These are phyloP conservation scores for Labeo rohita DNA, from an alignment of 2,113 vertebrate species.

Conservation along the genomic window DNA sequence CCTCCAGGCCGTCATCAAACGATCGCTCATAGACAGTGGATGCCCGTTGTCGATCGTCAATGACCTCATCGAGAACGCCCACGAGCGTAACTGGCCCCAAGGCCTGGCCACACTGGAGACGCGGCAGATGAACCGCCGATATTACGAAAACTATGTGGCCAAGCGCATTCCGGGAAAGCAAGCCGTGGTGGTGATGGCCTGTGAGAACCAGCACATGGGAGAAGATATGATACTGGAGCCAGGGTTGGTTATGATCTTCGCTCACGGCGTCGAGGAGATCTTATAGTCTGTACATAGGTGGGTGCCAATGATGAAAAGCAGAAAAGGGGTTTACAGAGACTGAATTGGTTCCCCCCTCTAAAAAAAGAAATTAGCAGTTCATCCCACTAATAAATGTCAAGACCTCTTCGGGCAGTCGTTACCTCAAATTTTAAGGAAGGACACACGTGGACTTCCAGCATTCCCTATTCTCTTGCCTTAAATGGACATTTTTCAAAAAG, in stretches of 20 bases:
- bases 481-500: slow-evolving; percentile 65
- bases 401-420: slow-evolving; percentile 43
- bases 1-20: slow-evolving; percentile 96
- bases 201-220: slow-evolving; percentile 98
- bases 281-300: slow-evolving; percentile 65
- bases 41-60: slow-evolving; percentile 94
- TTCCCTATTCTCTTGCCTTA: slow-evolving; percentile 71
- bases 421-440: slow-evolving; percentile 50
- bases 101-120: slow-evolving; percentile 96
- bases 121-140: slow-evolving; percentile 96
- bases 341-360: neutral
- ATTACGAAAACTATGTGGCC: slow-evolving; percentile 99
- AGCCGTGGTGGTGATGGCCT: slow-evolving; percentile 98
- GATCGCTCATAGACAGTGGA: slow-evolving; percentile 95
- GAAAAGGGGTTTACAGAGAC: slow-evolving; percentile 29
- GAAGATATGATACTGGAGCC: slow-evolving; percentile 99
- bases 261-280: slow-evolving; percentile 95
- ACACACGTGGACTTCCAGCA: slow-evolving; percentile 5
- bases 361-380: slow-evolving; percentile 43
- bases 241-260: slow-evolving; percentile 97
- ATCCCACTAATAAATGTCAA: slow-evolving; percentile 52
- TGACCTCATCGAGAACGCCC: slow-evolving; percentile 96
- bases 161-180: slow-evolving; percentile 98
- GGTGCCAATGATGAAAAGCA: neutral
- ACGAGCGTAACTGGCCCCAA: slow-evolving; percentile 97